phyloP scores from a whole-genome alignment of 2,797 vertebrate genomes.

The Austrolebias charrua region DNA sequence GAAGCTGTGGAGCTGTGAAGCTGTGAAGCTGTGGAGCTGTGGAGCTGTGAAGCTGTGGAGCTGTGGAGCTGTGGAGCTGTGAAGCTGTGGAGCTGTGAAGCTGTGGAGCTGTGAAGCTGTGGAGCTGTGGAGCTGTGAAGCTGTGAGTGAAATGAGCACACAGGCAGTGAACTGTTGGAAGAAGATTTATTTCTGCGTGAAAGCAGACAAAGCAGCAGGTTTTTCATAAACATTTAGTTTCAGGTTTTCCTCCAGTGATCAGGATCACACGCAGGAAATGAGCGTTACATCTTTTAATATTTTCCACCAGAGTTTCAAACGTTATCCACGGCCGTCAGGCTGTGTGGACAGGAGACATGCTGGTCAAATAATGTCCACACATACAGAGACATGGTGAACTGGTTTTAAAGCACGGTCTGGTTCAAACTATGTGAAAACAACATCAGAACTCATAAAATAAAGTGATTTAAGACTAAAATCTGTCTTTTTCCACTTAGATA shows the following conservation, averaged over 20 bases:
- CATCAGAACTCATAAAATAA: slow-evolving; percentile 27
- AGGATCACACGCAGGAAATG: slow-evolving; percentile 43
- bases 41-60: too few relatives aligned
- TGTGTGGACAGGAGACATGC: slow-evolving; percentile 45
- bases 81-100: too few relatives aligned
- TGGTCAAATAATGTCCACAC: slow-evolving; percentile 52
- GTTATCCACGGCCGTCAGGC: slow-evolving; percentile 43
- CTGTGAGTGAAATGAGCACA: slow-evolving; percentile 10
- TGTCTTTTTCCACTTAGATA: slow-evolving; percentile 41
- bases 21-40: too few relatives aligned
- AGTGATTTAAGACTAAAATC: slow-evolving; percentile 45
- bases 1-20: too few relatives aligned
- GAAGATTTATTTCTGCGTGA: slow-evolving; percentile 80
- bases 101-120: too few relatives aligned
- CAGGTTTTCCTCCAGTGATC: slow-evolving; percentile 54
- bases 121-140: neutral
- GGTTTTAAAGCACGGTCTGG: slow-evolving; percentile 34
- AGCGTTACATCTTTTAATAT: slow-evolving; percentile 27
- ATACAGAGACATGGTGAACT: slow-evolving; percentile 40
- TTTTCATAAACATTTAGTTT: slow-evolving; percentile 62
- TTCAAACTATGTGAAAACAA: slow-evolving; percentile 53
- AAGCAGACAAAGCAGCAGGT: slow-evolving; percentile 76
- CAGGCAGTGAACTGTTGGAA: slow-evolving; percentile 50
- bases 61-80: too few relatives aligned
- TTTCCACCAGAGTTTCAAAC: slow-evolving; percentile 43